phyloP scores from a whole-genome alignment of 1,140 invertebrate species.

The Anastatus disparis region DNA sequence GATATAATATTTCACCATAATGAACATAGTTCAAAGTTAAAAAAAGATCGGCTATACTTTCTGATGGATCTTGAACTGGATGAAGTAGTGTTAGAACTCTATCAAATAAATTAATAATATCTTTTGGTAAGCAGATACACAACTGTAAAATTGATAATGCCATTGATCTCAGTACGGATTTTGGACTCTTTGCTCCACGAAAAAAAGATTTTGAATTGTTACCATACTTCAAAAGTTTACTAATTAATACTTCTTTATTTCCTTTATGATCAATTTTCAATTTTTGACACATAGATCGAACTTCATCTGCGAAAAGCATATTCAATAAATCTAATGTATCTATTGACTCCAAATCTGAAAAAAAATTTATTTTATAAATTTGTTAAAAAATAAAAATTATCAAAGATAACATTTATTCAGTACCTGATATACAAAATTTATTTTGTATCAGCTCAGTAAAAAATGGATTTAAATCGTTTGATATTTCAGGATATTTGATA shows the following conservation, averaged over 20 bases:
- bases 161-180: conserved; percentile 39
- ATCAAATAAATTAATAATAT: conserved; percentile 50
- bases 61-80: conserved; percentile 51
- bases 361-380: not conserved
- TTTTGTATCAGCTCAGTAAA: conserved; percentile 47
- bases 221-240: conserved; percentile 46
- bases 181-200: conserved; percentile 48
- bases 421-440: conserved; percentile 48
- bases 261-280: conserved; percentile 46
- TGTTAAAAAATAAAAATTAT: conserved; percentile 1
- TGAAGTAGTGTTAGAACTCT: conserved; percentile 54
- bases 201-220: conserved; percentile 47
- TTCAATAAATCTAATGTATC: conserved; percentile 45
- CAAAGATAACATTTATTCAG: too few relatives aligned
- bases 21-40: conserved; percentile 48
- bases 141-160: conserved; percentile 41
- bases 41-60: conserved; percentile 51
- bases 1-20: conserved; percentile 46
- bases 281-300: conserved; percentile 45
- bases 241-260: conserved; percentile 48
- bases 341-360: conserved; percentile 45
- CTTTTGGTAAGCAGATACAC: conserved; percentile 48
- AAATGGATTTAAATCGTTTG: conserved; percentile 40
- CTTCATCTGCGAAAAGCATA: conserved; percentile 51
- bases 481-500: conserved; percentile 49